Evolutionary conservation across 2,797 vertebrate genomes (phyloP).

Genomic region (Aulostomus chinensis): DNA sequence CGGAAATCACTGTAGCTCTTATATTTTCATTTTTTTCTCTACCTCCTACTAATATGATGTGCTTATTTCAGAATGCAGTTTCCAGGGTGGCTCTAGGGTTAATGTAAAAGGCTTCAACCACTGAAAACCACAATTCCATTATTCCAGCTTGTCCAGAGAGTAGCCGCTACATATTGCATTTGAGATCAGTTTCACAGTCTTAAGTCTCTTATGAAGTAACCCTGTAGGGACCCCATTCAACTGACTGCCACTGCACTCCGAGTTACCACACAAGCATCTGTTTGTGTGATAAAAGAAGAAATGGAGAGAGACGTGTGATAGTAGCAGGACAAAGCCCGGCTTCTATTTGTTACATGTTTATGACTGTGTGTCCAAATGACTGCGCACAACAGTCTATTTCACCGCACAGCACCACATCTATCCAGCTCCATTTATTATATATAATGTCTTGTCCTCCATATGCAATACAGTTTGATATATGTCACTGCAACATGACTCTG

Average conservation of each 20-base stretch:
- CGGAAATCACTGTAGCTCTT: too few species aligned
- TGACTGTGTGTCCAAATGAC: constrained; percentile 4
- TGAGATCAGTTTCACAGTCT: constrained; percentile 4
- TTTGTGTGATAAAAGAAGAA: constrained; percentile 2
- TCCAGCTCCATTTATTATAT: constrained; percentile 14
- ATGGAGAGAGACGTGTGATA: too few species aligned
- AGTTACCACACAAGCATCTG: background rate
- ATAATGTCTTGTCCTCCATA: constrained; percentile 15
- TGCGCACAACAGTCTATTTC: background rate
- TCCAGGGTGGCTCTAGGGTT: too few species aligned
- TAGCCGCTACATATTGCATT: too few species aligned
- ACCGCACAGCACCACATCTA: background rate
- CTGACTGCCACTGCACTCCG: constrained; percentile 1
- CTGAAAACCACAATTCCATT: too few species aligned
- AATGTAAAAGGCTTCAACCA: too few species aligned
- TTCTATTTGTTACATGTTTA: too few species aligned
- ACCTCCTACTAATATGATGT: too few species aligned
- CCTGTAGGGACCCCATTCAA: constrained; percentile 2
- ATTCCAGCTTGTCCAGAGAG: too few species aligned
- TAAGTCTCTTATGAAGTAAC: constrained; percentile 2
- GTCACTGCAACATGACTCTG: constrained; percentile 20
- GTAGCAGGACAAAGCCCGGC: too few species aligned
- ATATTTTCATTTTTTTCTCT: too few species aligned
- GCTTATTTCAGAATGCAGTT: too few species aligned
- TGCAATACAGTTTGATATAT: constrained; percentile 1